phyloP scores from a whole-genome alignment of 2,113 vertebrate genomes.

The Cyrtonyx montezumae region DNA sequence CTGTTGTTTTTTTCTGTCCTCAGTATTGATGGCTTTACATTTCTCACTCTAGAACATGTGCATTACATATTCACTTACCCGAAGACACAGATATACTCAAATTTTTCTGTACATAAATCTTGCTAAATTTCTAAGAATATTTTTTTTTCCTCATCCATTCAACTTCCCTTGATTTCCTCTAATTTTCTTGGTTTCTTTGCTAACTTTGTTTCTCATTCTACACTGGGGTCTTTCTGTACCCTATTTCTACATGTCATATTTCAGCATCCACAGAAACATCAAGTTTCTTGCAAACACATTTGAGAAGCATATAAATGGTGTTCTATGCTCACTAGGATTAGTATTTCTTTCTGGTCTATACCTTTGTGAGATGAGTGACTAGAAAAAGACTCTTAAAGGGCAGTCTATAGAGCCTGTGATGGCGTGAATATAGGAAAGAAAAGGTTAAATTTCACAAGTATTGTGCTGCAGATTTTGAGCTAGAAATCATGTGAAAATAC shows the following conservation, averaged over 20 bases:
- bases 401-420: rapidly evolving
- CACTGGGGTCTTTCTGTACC: background rate
- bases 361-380: background rate
- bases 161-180: background rate
- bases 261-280: background rate
- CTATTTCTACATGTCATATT: background rate
- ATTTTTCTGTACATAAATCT: background rate
- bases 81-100: background rate
- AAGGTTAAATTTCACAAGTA: background rate
- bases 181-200: background rate
- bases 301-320: background rate
- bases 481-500: background rate
- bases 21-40: background rate
- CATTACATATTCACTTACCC: background rate
- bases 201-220: background rate
- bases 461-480: background rate
- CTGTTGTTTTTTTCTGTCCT: background rate
- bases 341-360: background rate
- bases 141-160: background rate
- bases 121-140: background rate
- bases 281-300: background rate
- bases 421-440: background rate
- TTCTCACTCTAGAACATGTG: background rate
- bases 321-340: background rate
- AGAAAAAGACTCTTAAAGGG: background rate